Percentiles rank a stretch among this genome's conserved stretches.
Evolutionary conservation across 2,113 vertebrate species (phyloP).

Genomic region (Tonatia bakeri): DNA sequence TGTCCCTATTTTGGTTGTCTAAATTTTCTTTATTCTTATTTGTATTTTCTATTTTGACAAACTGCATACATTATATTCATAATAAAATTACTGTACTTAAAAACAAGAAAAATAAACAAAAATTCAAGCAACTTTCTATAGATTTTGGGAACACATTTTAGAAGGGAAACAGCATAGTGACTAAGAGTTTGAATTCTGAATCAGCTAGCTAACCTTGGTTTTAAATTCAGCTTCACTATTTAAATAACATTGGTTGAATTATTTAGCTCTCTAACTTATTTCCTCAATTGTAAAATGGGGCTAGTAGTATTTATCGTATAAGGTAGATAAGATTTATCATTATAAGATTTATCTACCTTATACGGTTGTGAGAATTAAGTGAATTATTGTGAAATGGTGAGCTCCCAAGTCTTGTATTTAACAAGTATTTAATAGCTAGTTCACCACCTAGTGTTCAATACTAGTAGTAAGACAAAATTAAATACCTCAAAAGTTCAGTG

Average conservation of each 20-base stretch:
- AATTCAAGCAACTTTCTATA: constrained; percentile 5
- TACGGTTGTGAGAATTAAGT: background rate
- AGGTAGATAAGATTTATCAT: too few relatives aligned
- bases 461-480: background rate
- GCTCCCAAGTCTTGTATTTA: background rate
- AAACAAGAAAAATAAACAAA: constrained; percentile 3
- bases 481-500: background rate
- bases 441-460: background rate
- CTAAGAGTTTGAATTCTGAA: background rate
- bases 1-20: background rate
- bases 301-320: background rate
- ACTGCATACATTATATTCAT: background rate
- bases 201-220: background rate
- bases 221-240: background rate
- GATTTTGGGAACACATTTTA: background rate
- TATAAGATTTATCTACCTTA: background rate
- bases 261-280: background rate
- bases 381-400: background rate
- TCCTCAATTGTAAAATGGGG: background rate
- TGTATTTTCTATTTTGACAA: constrained; percentile 23
- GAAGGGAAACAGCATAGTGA: background rate
- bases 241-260: background rate
- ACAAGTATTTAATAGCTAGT: background rate
- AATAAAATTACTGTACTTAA: background rate
- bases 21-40: background rate